Evolutionary conservation across 2,888 invertebrate species (phyloP).

Genomic region (Nebria salina): DNA sequence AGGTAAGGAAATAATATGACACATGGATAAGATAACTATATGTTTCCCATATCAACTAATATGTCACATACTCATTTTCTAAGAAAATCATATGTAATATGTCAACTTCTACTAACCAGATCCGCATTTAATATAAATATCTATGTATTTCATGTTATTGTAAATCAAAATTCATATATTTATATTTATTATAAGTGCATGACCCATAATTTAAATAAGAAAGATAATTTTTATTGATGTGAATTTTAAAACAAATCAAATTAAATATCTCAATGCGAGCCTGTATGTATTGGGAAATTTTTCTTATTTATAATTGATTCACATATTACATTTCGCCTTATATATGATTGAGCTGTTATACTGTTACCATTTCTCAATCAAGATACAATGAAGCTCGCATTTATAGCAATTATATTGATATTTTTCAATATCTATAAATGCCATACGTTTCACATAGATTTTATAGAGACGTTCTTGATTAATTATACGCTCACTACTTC

Average conservation of each 20-base stretch:
- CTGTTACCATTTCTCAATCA: neutral
- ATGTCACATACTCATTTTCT: neutral
- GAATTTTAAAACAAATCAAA: too few species aligned
- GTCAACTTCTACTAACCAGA: neutral
- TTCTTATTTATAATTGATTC: neutral
- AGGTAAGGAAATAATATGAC: too few species aligned
- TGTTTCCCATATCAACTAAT: neutral
- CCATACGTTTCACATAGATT: neutral
- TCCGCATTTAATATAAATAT: neutral
- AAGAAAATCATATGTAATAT: neutral
- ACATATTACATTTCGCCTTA: neutral
- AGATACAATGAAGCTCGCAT: neutral
- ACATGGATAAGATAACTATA: neutral
- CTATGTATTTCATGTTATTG: neutral
- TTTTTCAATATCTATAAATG: neutral
- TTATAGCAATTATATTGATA: neutral
- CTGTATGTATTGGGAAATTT: too few species aligned
- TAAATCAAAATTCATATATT: too few species aligned
- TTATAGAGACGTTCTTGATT: neutral
- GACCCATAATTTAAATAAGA: too few species aligned
- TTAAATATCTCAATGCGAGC: too few species aligned
- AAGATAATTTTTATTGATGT: too few species aligned
- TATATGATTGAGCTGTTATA: neutral
- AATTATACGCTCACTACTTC: neutral
- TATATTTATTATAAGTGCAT: too few species aligned